Evolutionary conservation across 2,888 invertebrate genomes (phyloP).

Genomic region (Eretmocerus hayati): DNA sequence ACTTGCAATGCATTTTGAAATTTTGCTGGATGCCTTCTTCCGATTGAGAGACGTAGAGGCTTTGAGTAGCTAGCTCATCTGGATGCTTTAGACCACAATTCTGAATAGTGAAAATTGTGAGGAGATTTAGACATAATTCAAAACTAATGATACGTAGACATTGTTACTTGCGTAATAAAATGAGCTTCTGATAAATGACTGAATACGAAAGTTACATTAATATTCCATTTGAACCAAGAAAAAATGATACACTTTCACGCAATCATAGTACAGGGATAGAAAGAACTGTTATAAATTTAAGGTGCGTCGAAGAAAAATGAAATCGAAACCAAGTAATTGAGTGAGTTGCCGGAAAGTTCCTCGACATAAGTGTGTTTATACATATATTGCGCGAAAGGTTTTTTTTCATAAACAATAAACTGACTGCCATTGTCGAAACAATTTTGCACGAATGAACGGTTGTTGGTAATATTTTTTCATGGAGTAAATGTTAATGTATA

Average conservation of each 20-base stretch:
- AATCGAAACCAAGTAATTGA: conserved; percentile 6
- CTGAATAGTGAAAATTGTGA: not conserved
- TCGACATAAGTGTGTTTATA: conserved; percentile 18
- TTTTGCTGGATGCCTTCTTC: no score
- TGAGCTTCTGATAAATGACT: conserved; percentile 16
- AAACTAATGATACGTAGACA: conserved; percentile 2
- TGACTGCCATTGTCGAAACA: conserved; percentile 20
- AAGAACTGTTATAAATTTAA: conserved; percentile 20
- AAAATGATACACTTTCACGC: conserved; percentile 14
- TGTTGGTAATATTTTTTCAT: not conserved
- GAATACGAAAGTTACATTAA: conserved; percentile 20
- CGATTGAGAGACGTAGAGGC: conserved; percentile 3
- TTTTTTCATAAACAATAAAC: conserved; percentile 17
- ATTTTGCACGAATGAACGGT: conserved; percentile 2
- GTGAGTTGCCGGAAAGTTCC: conserved; percentile 17
- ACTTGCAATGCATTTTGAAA: conserved; percentile 16
- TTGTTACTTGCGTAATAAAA: conserved; percentile 2
- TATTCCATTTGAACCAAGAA: conserved; percentile 7
- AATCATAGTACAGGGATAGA: conserved; percentile 16
- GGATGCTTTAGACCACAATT: conserved; percentile 4
- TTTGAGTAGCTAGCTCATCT: conserved; percentile 1
- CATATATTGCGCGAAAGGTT: conserved; percentile 18
- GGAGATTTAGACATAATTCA: no score
- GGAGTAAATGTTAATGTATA: not conserved
- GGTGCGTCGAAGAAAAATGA: conserved; percentile 10